These are phyloP conservation scores for Luidia sarsii DNA, from an alignment of 53 echinoderm and acorn worm species.

Conservation along the genomic window DNA sequence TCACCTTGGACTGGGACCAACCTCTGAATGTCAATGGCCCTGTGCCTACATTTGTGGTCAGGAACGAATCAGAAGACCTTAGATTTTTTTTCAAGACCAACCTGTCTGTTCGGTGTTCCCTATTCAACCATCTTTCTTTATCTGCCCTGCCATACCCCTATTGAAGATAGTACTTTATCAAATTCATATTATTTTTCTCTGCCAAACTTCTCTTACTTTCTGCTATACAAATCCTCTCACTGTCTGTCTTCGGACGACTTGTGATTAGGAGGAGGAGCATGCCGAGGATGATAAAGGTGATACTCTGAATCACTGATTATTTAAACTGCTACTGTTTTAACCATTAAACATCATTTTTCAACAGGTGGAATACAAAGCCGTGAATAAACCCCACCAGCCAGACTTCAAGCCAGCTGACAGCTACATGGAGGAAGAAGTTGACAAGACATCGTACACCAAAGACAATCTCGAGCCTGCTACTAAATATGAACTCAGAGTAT, in stretches of 20 bases:
- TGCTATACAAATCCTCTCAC: too few species aligned
- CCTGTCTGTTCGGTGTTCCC: too few species aligned
- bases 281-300: too few species aligned
- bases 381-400: conserved; percentile 1
- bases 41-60: neutral
- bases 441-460: neutral
- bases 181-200: neutral
- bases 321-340: too few species aligned
- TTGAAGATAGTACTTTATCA: neutral
- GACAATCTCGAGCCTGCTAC: conserved; percentile 6
- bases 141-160: too few species aligned
- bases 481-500: conserved; percentile 21
- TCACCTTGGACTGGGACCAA: conserved; percentile 27
- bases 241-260: too few species aligned
- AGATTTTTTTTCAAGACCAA: too few species aligned
- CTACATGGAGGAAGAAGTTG: neutral
- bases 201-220: neutral
- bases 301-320: too few species aligned
- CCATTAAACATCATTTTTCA: too few species aligned
- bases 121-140: too few species aligned
- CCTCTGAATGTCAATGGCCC: neutral
- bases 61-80: too few species aligned
- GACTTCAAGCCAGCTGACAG: neutral
- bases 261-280: too few species aligned
- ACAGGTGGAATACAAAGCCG: neutral